A percentile compares a stretch with the other conserved stretches of the same genome.
Conservation (phyloP, 2,797 vertebrate species). For the Eulemur albifrons region DNA sequence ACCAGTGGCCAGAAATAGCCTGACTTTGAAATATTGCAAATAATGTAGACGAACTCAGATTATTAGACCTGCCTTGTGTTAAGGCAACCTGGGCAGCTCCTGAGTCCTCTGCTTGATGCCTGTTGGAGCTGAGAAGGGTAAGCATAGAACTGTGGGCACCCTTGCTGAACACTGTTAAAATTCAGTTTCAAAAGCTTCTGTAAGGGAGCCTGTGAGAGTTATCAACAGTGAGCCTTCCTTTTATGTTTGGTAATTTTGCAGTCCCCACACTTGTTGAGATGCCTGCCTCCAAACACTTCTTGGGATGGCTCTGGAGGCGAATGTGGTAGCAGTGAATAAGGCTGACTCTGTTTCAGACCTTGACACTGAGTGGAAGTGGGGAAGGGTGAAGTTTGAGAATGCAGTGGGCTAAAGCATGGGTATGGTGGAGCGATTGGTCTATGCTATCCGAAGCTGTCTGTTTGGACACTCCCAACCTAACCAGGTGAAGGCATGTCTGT, state of each 20-base stretch:
- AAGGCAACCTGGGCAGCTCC: neutral
- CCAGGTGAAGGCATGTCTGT: neutral
- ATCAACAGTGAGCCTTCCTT: neutral
- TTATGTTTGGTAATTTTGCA: neutral
- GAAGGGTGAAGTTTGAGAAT: neutral
- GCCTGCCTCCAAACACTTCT: neutral
- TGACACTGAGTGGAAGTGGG: neutral
- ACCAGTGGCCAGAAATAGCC: neutral
- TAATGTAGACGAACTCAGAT: neutral
- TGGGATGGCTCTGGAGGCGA: neutral
- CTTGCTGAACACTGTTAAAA: neutral
- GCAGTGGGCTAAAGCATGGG: neutral
- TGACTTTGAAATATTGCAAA: neutral
- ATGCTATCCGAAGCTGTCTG: neutral
- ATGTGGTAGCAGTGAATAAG: neutral
- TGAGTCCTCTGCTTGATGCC: neutral
- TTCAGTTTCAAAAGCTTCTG: neutral
- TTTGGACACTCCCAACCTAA: neutral
- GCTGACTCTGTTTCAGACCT: neutral
- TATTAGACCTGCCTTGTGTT: neutral
- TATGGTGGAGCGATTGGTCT: neutral
- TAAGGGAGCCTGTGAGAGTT: neutral
- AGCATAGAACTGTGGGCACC: neutral
- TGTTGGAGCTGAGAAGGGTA: neutral
- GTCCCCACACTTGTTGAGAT: neutral